Conservation (phyloP, 2,113 vertebrate genomes). For the Trematocara stigmaticum region DNA sequence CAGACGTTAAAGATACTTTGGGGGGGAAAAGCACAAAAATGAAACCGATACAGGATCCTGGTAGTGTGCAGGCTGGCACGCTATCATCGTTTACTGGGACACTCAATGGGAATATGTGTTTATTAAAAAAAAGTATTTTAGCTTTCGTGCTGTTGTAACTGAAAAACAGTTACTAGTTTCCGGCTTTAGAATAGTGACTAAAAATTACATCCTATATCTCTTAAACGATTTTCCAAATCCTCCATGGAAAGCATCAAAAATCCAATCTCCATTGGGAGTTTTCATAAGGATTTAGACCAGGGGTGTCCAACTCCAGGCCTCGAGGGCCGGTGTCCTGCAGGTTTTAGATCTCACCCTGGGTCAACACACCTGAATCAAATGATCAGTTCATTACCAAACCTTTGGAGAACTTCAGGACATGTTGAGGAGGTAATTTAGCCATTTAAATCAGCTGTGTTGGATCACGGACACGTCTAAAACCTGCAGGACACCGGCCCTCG, state of each 20-base stretch:
- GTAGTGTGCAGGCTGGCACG: neutral
- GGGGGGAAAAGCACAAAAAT: neutral
- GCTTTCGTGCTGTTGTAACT: neutral
- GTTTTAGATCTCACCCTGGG: neutral
- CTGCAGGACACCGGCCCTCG: neutral
- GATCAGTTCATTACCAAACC: neutral
- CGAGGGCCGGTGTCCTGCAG: neutral
- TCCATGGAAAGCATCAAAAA: accelerated
- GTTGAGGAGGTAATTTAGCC: neutral
- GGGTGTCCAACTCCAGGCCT: neutral
- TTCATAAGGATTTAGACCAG: neutral
- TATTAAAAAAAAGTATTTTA: accelerated
- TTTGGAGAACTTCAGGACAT: neutral
- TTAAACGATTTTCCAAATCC: accelerated
- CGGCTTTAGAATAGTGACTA: neutral
- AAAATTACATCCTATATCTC: neutral
- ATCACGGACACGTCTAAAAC: neutral
- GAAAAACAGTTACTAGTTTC: neutral
- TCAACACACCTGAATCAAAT: neutral
- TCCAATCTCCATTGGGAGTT: neutral
- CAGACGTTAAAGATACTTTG: neutral
- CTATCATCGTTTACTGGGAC: neutral
- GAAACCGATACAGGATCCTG: accelerated
- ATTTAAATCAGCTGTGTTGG: neutral
- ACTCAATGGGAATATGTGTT: neutral